phyloP scores from a whole-genome alignment of 23 tunicate genomes.

The Phallusia fumigata region DNA sequence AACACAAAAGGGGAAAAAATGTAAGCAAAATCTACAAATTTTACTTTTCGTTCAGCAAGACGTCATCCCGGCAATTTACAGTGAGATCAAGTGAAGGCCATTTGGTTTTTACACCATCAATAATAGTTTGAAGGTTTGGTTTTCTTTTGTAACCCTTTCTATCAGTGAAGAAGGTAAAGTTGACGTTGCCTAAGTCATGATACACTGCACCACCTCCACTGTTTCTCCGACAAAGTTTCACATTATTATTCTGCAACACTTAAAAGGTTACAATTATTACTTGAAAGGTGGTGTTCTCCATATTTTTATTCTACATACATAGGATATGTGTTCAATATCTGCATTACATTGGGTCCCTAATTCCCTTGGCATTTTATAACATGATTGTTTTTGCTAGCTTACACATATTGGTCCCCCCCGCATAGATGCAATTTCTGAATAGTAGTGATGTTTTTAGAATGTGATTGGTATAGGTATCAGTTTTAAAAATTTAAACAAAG shows the following conservation, averaged over 20 bases:
- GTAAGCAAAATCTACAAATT: too few relatives aligned
- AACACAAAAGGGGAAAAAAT: too few relatives aligned
- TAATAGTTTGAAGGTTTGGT: constrained; percentile 50
- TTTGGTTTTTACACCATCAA: constrained; percentile 33
- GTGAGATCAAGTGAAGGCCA: constrained; percentile 50
- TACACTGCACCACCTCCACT: constrained; percentile 98
- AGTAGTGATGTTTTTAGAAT: too few relatives aligned
- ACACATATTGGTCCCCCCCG: too few relatives aligned
- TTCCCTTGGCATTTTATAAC: too few relatives aligned
- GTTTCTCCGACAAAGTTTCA: constrained; percentile 54
- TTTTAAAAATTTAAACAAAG: too few relatives aligned
- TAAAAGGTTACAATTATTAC: background rate
- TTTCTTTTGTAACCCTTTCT: constrained; percentile 42
- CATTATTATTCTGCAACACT: constrained; percentile 20
- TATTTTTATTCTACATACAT: too few relatives aligned
- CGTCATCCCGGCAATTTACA: constrained; percentile 75
- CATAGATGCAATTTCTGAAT: too few relatives aligned
- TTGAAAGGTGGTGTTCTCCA: background rate
- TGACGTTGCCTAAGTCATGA: constrained; percentile 84
- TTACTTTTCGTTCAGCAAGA: constrained; percentile 38
- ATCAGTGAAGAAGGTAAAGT: constrained; percentile 75
- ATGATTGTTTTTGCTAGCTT: too few relatives aligned
- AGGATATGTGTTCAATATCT: too few relatives aligned
- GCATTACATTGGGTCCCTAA: too few relatives aligned
- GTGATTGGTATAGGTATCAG: too few relatives aligned